Percentiles rank a stretch among this genome's conserved stretches.
These are phyloP conservation scores for Amphiura filiformis DNA, from an alignment of 35 echinoderm and acorn worm species.

Conservation along the genomic window DNA sequence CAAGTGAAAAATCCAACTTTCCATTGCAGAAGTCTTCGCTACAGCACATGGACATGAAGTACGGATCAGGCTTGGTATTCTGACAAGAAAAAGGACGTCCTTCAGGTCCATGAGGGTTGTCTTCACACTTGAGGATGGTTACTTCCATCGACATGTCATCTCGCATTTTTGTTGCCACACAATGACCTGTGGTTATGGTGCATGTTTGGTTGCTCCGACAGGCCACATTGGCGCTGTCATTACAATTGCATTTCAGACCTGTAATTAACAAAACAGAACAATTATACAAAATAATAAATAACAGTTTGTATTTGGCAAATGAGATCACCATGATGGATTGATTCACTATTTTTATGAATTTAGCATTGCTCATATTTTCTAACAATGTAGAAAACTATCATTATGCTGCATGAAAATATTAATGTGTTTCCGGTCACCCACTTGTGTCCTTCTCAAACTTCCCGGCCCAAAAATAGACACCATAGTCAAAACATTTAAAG, in stretches of 20 bases:
- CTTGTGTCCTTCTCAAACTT: no score
- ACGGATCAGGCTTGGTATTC: constrained; percentile 3
- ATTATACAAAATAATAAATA: no score
- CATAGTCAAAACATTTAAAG: no score
- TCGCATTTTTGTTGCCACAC: constrained; percentile 26
- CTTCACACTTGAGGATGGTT: constrained; percentile 50
- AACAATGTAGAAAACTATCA: no score
- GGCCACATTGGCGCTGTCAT: background rate
- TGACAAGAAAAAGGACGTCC: constrained; percentile 39
- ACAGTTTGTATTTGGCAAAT: no score
- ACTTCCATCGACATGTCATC: constrained; percentile 1
- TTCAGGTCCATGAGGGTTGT: constrained; percentile 13
- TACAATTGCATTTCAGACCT: constrained; percentile 49
- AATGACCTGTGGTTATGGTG: constrained; percentile 17
- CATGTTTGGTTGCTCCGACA: constrained; percentile 48
- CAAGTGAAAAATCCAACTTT: constrained; percentile 13
- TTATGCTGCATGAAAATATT: no score
- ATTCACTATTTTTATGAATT: no score
- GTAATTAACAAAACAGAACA: background rate
- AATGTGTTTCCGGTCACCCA: no score
- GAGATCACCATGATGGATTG: no score
- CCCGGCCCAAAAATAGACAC: no score
- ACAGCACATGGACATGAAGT: constrained; percentile 56
- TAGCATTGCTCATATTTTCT: no score
- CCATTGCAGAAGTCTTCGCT: constrained; percentile 61